Evolutionary conservation across 1,140 invertebrate genomes (phyloP).

Genomic region (Drosophila dunni): DNA sequence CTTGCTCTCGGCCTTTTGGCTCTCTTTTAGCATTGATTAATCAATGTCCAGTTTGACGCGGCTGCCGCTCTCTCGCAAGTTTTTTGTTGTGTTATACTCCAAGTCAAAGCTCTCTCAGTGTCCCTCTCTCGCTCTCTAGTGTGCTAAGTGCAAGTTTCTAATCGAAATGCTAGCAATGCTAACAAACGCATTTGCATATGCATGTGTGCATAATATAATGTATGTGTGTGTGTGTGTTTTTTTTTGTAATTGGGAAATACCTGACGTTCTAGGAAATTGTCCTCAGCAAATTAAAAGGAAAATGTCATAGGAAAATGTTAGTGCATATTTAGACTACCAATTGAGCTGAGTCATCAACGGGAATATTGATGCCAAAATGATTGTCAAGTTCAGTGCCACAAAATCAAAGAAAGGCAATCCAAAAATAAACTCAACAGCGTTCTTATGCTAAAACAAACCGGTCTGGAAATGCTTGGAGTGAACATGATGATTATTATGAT

Average conservation of each 20-base stretch:
- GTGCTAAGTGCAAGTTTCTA: conserved; percentile 31
- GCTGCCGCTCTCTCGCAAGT: not conserved
- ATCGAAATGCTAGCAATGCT: conserved; percentile 16
- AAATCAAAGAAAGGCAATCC: conserved; percentile 16
- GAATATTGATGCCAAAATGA: conserved; percentile 22
- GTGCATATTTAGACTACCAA: not conserved
- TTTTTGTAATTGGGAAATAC: conserved; percentile 34
- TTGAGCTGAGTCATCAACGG: conserved; percentile 21
- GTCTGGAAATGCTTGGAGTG: conserved; percentile 22
- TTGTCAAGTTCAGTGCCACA: conserved; percentile 27
- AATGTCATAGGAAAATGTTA: conserved; percentile 44
- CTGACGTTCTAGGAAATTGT: conserved; percentile 57
- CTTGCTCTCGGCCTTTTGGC: not conserved
- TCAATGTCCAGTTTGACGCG: conserved; percentile 5
- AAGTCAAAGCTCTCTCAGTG: conserved; percentile 15
- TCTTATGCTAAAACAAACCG: conserved; percentile 24
- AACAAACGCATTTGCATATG: not conserved
- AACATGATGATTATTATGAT: not conserved
- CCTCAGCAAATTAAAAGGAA: conserved; percentile 37
- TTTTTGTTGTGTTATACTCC: not conserved
- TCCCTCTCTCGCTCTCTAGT: conserved; percentile 31
- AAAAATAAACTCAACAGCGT: conserved; percentile 8
- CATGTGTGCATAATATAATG: not conserved
- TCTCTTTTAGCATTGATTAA: conserved; percentile 6
- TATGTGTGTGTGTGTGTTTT: conserved; percentile 25